Base-by-base conservation (phyloP, 2,888 invertebrate species). In the Biston betularia region DNA sequence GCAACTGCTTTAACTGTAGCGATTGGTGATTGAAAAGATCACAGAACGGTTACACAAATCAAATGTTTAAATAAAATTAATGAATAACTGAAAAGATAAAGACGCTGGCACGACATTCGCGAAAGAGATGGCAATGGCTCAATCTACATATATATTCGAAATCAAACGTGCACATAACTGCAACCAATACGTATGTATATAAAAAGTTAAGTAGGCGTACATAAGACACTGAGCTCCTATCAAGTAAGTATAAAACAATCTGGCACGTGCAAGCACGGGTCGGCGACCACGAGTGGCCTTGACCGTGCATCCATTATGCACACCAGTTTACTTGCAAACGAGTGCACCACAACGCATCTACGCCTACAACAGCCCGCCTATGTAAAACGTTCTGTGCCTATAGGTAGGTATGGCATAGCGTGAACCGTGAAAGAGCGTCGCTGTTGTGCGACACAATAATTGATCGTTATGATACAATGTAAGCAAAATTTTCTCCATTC, bases 231-330 rank as follows among this genome's bases (percentile, higher is more conserved):
- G 65, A 58, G 63, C 64, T 64, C 60, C 64, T 69, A 71, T 71
- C 60, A 67, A 70, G 72, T 65, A 76, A 77, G 80, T 82, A 84
- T 83, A 83, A 87, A 90, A 89, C 88, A 90, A 89, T 87, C 86
- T 83, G 82, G 81, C 90, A 89, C 88, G 88, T 90, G 90, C 84
- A 84, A 81, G 78, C 63, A 68, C 66, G 81, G 89, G 89, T 89
- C 88, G 84, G 70, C 84, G 88, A 79, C 86, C 87, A 86, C 83
- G 75, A 76, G 68, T 82, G 91, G 75, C 93, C 92, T 92, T 92
- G 93, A 90, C 91, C 91, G 90, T 87, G 86, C 88, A 89, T 89
- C 89, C 86, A 92, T 91, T 92, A 92, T 90, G 89, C 89, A 90
- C 88, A 89, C 85, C 87, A 84, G 89, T 89, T 91, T 89, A 89